Evolutionary conservation across 2,888 invertebrate species (phyloP), one percentile per base, ranked within the genome.

Genomic region (Lagria hirta): DNA sequence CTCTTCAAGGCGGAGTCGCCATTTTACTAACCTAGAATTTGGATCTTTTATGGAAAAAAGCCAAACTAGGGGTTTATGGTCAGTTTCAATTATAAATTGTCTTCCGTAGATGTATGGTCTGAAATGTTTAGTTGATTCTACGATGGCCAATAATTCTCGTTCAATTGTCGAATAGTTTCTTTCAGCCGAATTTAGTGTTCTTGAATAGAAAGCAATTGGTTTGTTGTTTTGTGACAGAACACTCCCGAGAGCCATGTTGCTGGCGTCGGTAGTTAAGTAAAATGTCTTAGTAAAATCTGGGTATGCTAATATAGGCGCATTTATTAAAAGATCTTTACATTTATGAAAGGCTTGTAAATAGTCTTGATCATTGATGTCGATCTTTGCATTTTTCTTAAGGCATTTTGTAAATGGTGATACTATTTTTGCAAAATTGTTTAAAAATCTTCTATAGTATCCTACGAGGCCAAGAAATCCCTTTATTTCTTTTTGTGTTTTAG

Each of bases 221-320:
- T 3, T 7, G 13, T 26, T 14, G 4, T 10, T 10, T 43, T 68
- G 66, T 0, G 60, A 54, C 3, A 62, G 34, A 2, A 65, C 57
- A 3, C 55, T 48, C 12, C 55, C 61, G 11, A 56, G 47, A 5
- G 57, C 62, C 34, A 41, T 54, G 20, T 55, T 58, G 13, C 53
- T 58, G 15, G 54, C 64, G 28, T 54, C 65, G 10, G 55, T 66
- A 3, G 56, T 58, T n/a, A 60, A 38, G 41, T 41, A 53, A 38
- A 59, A 66, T 32, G 40, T 27, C 48, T 52, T 43, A 1, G 35
- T 20, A 43, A 60, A 62, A 49, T 66, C 57, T 4, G 65, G 64
- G 34, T 61, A 63, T 46, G 60, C 49, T 8, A 58, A 36, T 10
- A 60, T 7, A 11, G 51, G 51, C 11, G 43, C 36, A 1, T 34